Evolutionary conservation across 2,888 invertebrate species (phyloP).

Genomic region (Lucinisca nassula): DNA sequence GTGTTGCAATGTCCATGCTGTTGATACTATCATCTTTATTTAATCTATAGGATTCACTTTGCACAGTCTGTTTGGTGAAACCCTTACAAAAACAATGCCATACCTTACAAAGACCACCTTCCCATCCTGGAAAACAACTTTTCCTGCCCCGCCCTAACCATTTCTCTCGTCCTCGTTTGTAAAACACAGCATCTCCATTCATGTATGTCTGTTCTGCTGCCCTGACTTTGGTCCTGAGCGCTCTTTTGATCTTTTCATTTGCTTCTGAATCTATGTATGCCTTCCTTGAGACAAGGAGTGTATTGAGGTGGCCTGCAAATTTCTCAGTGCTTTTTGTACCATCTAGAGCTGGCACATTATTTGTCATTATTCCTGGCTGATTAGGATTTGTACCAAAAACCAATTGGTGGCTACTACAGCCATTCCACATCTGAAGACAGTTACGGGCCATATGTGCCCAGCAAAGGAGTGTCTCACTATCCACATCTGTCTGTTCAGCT

Average conservation of each 20-base stretch:
- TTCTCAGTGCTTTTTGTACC: constrained; percentile 51
- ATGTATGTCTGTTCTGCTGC: constrained; percentile 67
- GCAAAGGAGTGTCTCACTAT: neutral
- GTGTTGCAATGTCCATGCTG: neutral
- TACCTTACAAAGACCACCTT: constrained; percentile 54
- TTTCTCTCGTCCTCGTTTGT: constrained; percentile 62
- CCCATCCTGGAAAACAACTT: constrained; percentile 75
- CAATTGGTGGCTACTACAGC: constrained; percentile 47
- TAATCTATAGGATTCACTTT: neutral
- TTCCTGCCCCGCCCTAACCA: constrained; percentile 63
- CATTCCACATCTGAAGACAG: constrained; percentile 61
- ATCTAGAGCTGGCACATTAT: constrained; percentile 39
- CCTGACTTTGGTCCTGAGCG: constrained; percentile 62
- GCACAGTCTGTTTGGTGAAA: neutral
- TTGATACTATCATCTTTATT: neutral
- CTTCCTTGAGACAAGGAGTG: constrained; percentile 41
- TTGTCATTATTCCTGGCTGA: constrained; percentile 43
- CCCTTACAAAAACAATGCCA: constrained; percentile 14
- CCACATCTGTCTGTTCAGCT: constrained; percentile 21
- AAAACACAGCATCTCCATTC: constrained; percentile 69
- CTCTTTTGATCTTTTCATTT: constrained; percentile 65
- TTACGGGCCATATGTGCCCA: no score
- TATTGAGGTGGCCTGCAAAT: constrained; percentile 52
- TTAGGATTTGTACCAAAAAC: constrained; percentile 61
- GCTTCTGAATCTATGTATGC: constrained; percentile 68